Evolutionary conservation across 2,888 invertebrate genomes (phyloP), one percentile per base, ranked within the genome.

Genomic region (Ochlodes sylvanus): DNA sequence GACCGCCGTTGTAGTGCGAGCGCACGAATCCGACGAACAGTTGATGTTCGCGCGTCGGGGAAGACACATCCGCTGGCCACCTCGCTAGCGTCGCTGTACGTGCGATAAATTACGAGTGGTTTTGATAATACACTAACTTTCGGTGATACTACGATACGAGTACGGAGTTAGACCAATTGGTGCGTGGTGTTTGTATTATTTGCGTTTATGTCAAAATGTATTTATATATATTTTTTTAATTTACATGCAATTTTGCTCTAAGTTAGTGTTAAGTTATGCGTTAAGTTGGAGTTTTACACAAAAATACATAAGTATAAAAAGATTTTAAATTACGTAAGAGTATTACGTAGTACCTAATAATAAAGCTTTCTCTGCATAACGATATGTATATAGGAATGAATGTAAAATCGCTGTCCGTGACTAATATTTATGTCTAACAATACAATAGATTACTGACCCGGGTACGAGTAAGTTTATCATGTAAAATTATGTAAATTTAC

Each of bases 31-130:
- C 44, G 70, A 73, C 79, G 84, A 82, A 77, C 92, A 92, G 92
- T 92, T 91, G 92, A 92, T 92, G 92, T 77, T 86, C 88, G 92
- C 82, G 88, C 92, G 91, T 79, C 84, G 83, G 84, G 85, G 91
- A 91, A 87, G 91, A 90, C 90, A 89, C 92, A 89, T 87, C 90
- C 88, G 88, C 81, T 84, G 80, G 84, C 79, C 71, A 64, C 38
- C 10, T 70, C 74, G 72, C 83, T 83, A 82, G 85, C 79, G 57
- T 79, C 74, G 80, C 77, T 87, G 87, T 84, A 79, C 76, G 88
- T 86, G 83, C 79, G 82, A 84, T 80, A 80, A 74, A 78, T 79
- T 78, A 73, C 85, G 79, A 85, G 89, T 89, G 86, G 56, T 68
- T 82, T 81, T 81, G 70, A 78, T 73, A 77, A 81, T 80, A 78